Conservation (phyloP, 2,113 vertebrate genomes). For the Sylvia atricapilla region DNA sequence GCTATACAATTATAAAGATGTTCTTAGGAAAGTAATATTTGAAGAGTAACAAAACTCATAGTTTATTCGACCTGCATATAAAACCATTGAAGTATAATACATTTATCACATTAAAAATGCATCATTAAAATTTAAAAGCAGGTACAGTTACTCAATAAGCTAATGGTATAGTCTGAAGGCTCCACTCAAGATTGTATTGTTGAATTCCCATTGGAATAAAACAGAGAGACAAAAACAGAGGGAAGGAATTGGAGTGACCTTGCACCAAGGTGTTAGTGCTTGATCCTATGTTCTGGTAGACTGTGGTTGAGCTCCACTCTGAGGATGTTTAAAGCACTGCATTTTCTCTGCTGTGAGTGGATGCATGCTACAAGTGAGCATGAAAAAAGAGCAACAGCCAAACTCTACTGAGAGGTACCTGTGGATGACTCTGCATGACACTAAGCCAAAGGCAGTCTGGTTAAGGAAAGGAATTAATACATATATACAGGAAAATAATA, state of each 20-base stretch:
- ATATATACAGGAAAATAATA: background rate
- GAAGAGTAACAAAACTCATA: conserved; percentile 74
- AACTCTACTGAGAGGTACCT: background rate
- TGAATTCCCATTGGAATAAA: conserved; percentile 74
- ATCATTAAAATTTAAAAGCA: conserved; percentile 81
- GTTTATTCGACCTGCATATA: conserved; percentile 76
- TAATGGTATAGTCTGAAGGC: conserved; percentile 77
- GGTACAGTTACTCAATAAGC: conserved; percentile 77
- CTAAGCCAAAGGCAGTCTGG: background rate
- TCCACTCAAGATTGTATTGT: conserved; percentile 72
- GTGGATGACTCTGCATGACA: background rate
- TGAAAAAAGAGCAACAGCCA: background rate
- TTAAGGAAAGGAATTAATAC: background rate
- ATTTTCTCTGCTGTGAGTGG: conserved; percentile 11
- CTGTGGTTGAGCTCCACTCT: conserved; percentile 78
- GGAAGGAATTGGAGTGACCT: conserved; percentile 69
- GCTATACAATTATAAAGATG: conserved; percentile 39
- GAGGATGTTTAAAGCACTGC: conserved; percentile 76
- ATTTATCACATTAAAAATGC: conserved; percentile 81
- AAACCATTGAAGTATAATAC: conserved; percentile 76
- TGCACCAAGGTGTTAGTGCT: conserved; percentile 71
- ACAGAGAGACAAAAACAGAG: conserved; percentile 49
- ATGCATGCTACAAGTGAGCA: background rate
- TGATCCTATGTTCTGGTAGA: conserved; percentile 20
- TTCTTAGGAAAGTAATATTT: conserved; percentile 61